Percentiles rank a stretch among this genome's conserved stretches.
Conservation (phyloP, 2,113 vertebrate species). For the Oxyura jamaicensis region DNA sequence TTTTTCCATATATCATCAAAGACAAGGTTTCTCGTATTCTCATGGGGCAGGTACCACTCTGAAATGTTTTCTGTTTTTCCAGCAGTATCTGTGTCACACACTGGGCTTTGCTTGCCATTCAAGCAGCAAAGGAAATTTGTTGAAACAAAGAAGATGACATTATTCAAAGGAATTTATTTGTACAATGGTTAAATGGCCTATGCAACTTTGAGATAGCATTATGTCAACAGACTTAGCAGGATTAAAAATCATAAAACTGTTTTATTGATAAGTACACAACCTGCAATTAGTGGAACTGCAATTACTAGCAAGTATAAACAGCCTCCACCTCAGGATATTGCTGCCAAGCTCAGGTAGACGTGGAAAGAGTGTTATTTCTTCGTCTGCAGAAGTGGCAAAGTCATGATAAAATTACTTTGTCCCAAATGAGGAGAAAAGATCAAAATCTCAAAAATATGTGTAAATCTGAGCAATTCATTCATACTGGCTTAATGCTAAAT, state of each 20-base stretch:
- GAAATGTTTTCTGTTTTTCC: not conserved
- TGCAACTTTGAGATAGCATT: not conserved
- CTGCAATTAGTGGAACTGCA: not conserved
- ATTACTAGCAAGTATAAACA: not conserved
- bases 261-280: not conserved
- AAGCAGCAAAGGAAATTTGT: not conserved
- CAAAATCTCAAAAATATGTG: not conserved
- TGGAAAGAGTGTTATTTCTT: not conserved
- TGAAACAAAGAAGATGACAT: not conserved
- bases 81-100: not conserved
- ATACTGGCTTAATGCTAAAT: not conserved
- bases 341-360: not conserved
- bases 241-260: not conserved
- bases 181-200: not conserved
- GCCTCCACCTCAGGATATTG: not conserved
- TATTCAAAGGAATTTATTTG: not conserved
- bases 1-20: not conserved
- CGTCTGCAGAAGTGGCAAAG: not conserved
- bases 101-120: not conserved
- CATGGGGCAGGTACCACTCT: accelerated
- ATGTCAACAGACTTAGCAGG: not conserved
- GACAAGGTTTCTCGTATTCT: not conserved
- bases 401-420: not conserved
- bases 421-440: not conserved
- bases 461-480: not conserved